Evolutionary conservation across 2,113 vertebrate genomes (phyloP), one percentile per base, ranked within the genome.

Genomic region (Sphaerodactylus townsendi): DNA sequence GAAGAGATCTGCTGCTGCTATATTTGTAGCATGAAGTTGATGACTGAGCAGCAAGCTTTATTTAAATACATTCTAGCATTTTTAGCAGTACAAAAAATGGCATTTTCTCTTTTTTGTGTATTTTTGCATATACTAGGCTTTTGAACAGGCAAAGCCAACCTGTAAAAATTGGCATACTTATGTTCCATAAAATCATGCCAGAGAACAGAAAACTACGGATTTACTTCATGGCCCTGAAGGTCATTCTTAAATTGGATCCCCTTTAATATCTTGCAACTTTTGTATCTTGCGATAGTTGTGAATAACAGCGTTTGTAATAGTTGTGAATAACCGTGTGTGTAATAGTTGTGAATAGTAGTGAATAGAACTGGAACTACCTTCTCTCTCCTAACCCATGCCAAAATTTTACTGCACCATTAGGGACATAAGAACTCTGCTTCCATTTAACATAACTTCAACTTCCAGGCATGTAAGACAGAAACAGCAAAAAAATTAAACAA

Each of bases 21-120:
- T 86, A 81, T 85, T 1, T 80, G 25, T 39, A 86, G 65, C 50
- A 79, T 85, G 73, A 39, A 89, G 84, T 62, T 56, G 33, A 56
- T 44, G 30, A 79, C 25, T 65, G 25, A 81, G 85, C 44, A 83
- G 69, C 39, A 44, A 71, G 48, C 30, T 17, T 65, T 28, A 56
- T 44, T 28, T 69, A 44, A 77, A 84, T 13, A 44, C 17, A 77
- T 66, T 28, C 4, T 53, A n/a, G n/a, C 21, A 69, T 53, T 28
- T 4, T 50, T 37, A 35, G 65, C 21, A 80, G 11, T 4, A 71
- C 70, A 56, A 70, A 46, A n/a, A 6, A 28, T 41, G 37, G 28
- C 11, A 19, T 37, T 81, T 48, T 56, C 14, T 53, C 14, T 81
- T 70, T 48, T 70, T 15, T 39, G n/a, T 53, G 37, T 66, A 66